Base-by-base conservation (phyloP, 2,888 invertebrate genomes). In the Tuberolachnus salignus region DNA sequence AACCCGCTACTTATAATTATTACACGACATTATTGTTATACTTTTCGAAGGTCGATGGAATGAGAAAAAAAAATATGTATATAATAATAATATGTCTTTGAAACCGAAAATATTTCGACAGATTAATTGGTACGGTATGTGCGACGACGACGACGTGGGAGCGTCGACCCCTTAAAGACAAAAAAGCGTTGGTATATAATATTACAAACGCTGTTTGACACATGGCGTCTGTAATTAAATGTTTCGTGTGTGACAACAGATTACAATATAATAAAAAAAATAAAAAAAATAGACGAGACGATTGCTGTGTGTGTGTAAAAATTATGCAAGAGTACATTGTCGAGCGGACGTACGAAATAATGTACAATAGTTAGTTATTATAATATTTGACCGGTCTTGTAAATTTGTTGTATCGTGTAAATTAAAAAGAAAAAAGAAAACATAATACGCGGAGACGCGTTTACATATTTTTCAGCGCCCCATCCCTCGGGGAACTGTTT, bases 151-250 rank as follows among this genome's bases (percentile, higher is more conserved):
- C 34, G 69, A 23, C 57, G 59, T 42, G 59, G 59, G 59, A 59
- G 59, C 71, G 57, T 71, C 71, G 71, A 71, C 71, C 71, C 26
- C 46, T 8, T 21, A 71, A 59, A 71, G 46, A 71, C 26, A 70
- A 53, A 69, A 46, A 46, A 46, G 51, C 16, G 19, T 53, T 34
- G 34, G 34, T 34, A 34, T 34, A 34, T 34, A 34, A 34, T 34
- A 34, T 34, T 34, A 34, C 34, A 6, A 34, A 34, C 6, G 34
- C 34, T 6, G 34, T 19, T 61, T 34, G n/a, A 44, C 53, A 70
- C 55, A n/a, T 46, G 70, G 42, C 44, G 44, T 55, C 16, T 14
- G 44, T 57, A 44, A 70, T 70, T 70, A 57, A 57, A 26, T 44
- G 11, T 55, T 26, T 23, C 23, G 61, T 63, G 34, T 61, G 51